phyloP scores from a whole-genome alignment of 30 jellyfish, hydroid and myxozoan genomes.

The Hydractinia echinata region DNA sequence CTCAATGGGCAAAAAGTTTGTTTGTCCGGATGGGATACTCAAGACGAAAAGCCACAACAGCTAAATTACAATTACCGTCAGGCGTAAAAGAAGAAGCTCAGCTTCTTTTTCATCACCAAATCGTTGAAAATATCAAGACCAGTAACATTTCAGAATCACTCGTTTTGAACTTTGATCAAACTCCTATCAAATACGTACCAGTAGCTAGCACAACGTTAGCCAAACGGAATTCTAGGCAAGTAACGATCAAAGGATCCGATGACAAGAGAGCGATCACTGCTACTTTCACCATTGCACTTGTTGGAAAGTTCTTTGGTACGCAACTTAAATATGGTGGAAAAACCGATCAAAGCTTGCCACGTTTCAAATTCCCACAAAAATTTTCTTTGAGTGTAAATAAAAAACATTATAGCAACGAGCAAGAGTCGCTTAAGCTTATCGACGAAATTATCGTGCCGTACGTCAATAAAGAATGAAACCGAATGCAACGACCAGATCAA shows the following conservation, averaged over 20 bases:
- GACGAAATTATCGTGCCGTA: conserved; percentile 15
- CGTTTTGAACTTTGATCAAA: too few relatives aligned
- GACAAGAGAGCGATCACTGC: conserved; percentile 19
- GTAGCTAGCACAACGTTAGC: not conserved
- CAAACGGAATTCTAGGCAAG: not conserved
- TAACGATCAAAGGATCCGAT: not conserved
- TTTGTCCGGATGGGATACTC: too few relatives aligned
- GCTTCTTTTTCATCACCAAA: too few relatives aligned
- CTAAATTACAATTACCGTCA: too few relatives aligned
- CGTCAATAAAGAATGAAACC: not conserved
- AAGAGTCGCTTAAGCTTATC: not conserved
- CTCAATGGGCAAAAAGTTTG: too few relatives aligned
- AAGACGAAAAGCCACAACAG: too few relatives aligned
- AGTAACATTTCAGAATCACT: too few relatives aligned
- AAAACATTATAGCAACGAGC: conserved; percentile 5
- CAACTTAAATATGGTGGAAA: conserved; percentile 12
- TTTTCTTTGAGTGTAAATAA: too few relatives aligned
- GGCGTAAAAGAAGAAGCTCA: too few relatives aligned
- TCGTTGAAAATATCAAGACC: too few relatives aligned
- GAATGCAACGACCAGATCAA: too few relatives aligned
- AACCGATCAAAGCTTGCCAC: not conserved
- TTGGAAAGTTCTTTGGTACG: not conserved
- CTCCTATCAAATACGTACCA: too few relatives aligned
- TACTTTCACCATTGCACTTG: conserved; percentile 6
- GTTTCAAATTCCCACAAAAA: not conserved